Evolutionary conservation across 2,113 vertebrate species (phyloP).

Genomic region (Erpornis zantholeuca): DNA sequence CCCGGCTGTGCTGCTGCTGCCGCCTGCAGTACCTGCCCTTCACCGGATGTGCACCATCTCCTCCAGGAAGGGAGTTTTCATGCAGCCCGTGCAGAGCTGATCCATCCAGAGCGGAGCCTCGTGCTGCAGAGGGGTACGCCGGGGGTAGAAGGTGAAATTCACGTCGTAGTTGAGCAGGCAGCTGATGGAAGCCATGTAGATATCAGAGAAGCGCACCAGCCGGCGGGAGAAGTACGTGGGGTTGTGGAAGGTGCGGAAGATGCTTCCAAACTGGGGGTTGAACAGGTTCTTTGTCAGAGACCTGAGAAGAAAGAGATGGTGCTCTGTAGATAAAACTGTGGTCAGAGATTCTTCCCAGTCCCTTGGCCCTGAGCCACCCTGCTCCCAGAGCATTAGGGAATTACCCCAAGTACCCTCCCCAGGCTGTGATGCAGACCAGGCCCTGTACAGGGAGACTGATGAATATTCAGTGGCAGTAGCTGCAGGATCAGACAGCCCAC

Average conservation of each 20-base stretch:
- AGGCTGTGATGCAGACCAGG: not conserved
- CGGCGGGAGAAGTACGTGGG: conserved; percentile 82
- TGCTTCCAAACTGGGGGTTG: conserved; percentile 83
- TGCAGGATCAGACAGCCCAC: not conserved
- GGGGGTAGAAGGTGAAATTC: conserved; percentile 82
- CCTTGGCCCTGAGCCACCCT: not conserved
- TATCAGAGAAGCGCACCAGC: conserved; percentile 79
- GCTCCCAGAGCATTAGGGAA: not conserved
- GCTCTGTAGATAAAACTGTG: not conserved
- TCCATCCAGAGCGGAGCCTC: conserved; percentile 85
- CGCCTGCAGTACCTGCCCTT: not conserved
- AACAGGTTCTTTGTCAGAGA: conserved; percentile 81
- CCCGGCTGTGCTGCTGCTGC: not conserved
- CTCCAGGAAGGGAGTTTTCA: conserved; percentile 82
- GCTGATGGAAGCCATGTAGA: conserved; percentile 85
- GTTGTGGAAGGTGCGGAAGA: conserved; percentile 84
- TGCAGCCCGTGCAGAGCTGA: conserved; percentile 83
- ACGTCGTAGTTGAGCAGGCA: conserved; percentile 78
- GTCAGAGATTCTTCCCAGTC: not conserved
- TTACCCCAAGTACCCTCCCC: not conserved
- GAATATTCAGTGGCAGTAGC: not conserved
- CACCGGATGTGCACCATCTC: conserved; percentile 84
- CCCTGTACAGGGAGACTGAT: not conserved
- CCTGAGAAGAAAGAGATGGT: conserved; percentile 36
- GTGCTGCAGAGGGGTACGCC: conserved; percentile 80